phyloP scores from a whole-genome alignment of 2,888 invertebrate species.

The Hypsopygia costalis region DNA sequence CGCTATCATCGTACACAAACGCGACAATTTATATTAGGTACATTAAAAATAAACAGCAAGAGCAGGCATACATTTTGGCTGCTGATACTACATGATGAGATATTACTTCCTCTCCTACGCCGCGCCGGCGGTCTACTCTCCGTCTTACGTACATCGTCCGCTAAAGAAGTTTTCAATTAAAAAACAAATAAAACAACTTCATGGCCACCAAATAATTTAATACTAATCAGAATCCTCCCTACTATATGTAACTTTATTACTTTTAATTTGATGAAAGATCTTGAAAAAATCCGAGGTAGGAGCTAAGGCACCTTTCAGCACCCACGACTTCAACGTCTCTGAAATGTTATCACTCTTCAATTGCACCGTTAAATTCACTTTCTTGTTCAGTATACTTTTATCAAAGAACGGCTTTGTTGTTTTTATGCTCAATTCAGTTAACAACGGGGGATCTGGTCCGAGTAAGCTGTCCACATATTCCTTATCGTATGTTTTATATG shows the following conservation, averaged over 20 bases:
- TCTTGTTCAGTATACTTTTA: constrained; percentile 32
- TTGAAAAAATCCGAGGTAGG: constrained; percentile 52
- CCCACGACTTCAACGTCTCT: constrained; percentile 44
- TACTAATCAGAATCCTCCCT: constrained; percentile 31
- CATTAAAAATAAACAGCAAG: no score
- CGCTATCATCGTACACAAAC: no score
- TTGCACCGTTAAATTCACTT: constrained; percentile 38
- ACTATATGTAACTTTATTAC: constrained; percentile 38
- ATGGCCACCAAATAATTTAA: no score
- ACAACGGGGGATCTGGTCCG: constrained; percentile 52
- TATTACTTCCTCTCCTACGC: no score
- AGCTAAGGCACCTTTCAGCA: constrained; percentile 34
- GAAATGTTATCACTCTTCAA: constrained; percentile 49
- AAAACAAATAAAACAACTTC: no score
- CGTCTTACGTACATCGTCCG: no score
- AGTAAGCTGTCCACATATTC: constrained; percentile 45
- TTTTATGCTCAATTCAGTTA: constrained; percentile 45
- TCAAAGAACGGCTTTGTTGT: constrained; percentile 41
- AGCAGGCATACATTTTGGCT: no score
- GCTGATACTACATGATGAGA: no score
- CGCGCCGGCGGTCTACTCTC: no score
- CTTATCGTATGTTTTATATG: constrained; percentile 40
- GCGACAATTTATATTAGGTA: no score
- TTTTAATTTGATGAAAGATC: constrained; percentile 46
- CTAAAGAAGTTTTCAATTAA: no score